Conservation (phyloP, 2,888 invertebrate species). For the Neoascia interrupta region DNA sequence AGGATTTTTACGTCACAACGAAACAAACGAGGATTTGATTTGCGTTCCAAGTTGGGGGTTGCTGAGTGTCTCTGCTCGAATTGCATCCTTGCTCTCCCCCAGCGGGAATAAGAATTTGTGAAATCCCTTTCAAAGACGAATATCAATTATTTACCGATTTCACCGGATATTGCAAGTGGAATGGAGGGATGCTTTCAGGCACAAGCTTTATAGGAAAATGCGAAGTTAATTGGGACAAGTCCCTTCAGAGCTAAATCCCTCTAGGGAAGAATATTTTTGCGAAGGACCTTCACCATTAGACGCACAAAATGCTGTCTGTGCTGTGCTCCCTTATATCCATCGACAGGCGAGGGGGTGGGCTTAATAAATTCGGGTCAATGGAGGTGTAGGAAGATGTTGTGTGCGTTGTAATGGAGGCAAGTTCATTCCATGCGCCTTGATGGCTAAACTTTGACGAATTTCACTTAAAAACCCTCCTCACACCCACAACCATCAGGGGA, state of each 20-base stretch:
- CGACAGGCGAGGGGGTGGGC: too few species aligned
- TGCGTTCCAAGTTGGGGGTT: not conserved
- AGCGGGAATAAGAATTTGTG: not conserved
- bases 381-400: too few species aligned
- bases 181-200: not conserved
- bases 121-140: slow-evolving; percentile 9
- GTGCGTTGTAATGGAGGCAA: too few species aligned
- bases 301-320: too few species aligned
- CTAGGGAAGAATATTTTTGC: not conserved
- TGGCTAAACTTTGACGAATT: too few species aligned
- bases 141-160: slow-evolving; percentile 47
- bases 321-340: too few species aligned
- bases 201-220: slow-evolving; percentile 12
- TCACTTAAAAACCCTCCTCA: not conserved
- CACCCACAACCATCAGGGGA: too few species aligned
- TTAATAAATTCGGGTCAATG: too few species aligned
- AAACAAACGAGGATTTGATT: slow-evolving; percentile 41
- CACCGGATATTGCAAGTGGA: slow-evolving; percentile 21
- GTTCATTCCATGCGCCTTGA: too few species aligned
- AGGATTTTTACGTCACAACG: slow-evolving; percentile 11
- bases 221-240: slow-evolving; percentile 26
- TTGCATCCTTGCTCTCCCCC: not conserved
- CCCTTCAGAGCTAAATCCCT: not conserved
- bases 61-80: not conserved
- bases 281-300: too few species aligned